Percentiles rank a stretch among this genome's conserved stretches.
phyloP scores from a whole-genome alignment of 1,140 invertebrate species.

The Onthophagus taurus region DNA sequence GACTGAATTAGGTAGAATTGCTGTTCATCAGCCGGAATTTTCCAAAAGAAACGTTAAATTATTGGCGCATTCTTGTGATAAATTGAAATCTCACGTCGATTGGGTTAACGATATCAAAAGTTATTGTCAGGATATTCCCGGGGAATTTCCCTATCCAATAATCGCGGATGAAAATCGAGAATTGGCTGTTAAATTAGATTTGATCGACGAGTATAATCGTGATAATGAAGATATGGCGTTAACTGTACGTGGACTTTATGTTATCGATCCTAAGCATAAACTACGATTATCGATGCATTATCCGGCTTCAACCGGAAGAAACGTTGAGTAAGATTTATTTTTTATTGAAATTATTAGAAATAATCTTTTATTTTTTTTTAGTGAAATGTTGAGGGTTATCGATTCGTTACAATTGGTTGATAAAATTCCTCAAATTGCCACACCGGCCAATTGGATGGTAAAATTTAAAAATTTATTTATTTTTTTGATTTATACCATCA shows the following conservation, averaged over 20 bases:
- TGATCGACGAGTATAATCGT: slow-evolving; percentile 77
- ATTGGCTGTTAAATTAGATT: slow-evolving; percentile 69
- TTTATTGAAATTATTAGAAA: neutral
- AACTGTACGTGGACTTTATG: slow-evolving; percentile 76
- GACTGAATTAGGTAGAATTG: slow-evolving; percentile 76
- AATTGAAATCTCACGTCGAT: slow-evolving; percentile 62
- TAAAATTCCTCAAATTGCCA: slow-evolving; percentile 60
- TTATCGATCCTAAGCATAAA: slow-evolving; percentile 80
- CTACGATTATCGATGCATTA: slow-evolving; percentile 81
- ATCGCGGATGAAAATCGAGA: slow-evolving; percentile 73
- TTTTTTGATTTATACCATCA: too few species aligned
- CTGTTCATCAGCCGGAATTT: slow-evolving; percentile 66
- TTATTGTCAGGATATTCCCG: slow-evolving; percentile 56
- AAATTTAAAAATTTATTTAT: slow-evolving; percentile 35
- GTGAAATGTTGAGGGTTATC: slow-evolving; percentile 80
- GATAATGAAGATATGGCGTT: slow-evolving; percentile 60
- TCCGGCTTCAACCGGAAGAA: slow-evolving; percentile 83
- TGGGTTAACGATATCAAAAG: slow-evolving; percentile 77
- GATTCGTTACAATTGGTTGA: slow-evolving; percentile 82
- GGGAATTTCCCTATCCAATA: slow-evolving; percentile 76
- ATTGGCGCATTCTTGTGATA: slow-evolving; percentile 80
- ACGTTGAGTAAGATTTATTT: slow-evolving; percentile 68
- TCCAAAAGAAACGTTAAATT: slow-evolving; percentile 70
- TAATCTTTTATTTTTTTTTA: slow-evolving; percentile 40
- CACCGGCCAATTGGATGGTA: slow-evolving; percentile 82